A percentile compares a stretch with the other conserved stretches of the same genome.
These are phyloP conservation scores for Mechanitis messenoides DNA, from an alignment of 2,888 invertebrate species.

Conservation along the genomic window DNA sequence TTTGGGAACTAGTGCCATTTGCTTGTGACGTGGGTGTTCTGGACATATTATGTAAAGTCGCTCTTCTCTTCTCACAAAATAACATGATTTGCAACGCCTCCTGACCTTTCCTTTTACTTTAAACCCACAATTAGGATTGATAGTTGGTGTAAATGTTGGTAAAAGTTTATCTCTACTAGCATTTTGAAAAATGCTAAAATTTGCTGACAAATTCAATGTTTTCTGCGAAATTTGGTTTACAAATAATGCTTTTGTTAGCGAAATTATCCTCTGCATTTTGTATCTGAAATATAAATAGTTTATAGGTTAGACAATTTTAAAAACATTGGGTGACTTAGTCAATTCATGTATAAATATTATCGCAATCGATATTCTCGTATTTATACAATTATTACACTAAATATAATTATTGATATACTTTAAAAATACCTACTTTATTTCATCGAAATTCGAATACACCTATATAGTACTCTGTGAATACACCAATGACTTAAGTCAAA, in stretches of 20 bases:
- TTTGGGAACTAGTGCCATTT: conserved; percentile 82
- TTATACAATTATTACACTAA: too few species aligned
- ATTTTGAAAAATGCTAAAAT: conserved; percentile 43
- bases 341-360: neutral
- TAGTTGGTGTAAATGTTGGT: conserved; percentile 41
- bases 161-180: conserved; percentile 40
- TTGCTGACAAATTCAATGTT: conserved; percentile 31
- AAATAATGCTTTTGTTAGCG: conserved; percentile 41
- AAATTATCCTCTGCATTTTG: conserved; percentile 46
- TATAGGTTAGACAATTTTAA: conserved; percentile 13
- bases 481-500: too few species aligned
- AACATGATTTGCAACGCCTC: conserved; percentile 87
- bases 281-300: conserved; percentile 21
- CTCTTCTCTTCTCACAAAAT: conserved; percentile 81
- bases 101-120: conserved; percentile 83
- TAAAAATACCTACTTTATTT: too few species aligned
- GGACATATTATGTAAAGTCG: conserved; percentile 85
- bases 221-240: conserved; percentile 30
- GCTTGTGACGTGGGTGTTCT: conserved; percentile 87
- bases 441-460: too few species aligned
- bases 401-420: too few species aligned
- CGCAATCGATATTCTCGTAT: too few species aligned
- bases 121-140: conserved; percentile 59
- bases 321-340: too few species aligned
- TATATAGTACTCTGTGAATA: too few species aligned